Percentiles rank a stretch among this genome's conserved stretches.
These are phyloP conservation scores for Lottia scabra DNA, from an alignment of 2,888 invertebrate genomes.

Conservation along the genomic window DNA sequence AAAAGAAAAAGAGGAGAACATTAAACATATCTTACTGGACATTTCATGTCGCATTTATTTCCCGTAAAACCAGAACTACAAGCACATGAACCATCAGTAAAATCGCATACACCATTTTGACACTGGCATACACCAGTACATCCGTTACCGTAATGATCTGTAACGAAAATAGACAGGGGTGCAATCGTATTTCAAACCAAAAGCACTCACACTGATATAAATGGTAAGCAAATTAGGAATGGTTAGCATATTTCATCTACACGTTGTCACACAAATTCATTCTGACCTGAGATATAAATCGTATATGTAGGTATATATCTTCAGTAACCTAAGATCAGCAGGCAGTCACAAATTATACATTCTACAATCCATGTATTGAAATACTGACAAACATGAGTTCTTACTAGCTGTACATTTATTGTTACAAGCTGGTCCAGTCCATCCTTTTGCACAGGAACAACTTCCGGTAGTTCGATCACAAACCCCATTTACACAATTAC, in stretches of 20 bases:
- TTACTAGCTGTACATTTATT: slow-evolving; percentile 41
- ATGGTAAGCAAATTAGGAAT: too few relatives aligned
- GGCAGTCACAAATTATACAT: too few relatives aligned
- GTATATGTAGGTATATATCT: too few relatives aligned
- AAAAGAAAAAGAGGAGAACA: too few relatives aligned
- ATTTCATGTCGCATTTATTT: slow-evolving; percentile 2
- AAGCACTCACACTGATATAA: too few relatives aligned
- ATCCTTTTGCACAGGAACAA: slow-evolving; percentile 50
- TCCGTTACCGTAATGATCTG: slow-evolving; percentile 18
- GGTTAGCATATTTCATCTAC: too few relatives aligned
- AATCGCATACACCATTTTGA: slow-evolving; percentile 13
- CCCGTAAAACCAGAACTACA: slow-evolving; percentile 19
- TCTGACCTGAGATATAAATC: too few relatives aligned
- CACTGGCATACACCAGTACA: slow-evolving; percentile 17
- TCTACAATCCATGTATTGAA: too few relatives aligned
- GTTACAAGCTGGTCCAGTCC: slow-evolving; percentile 49
- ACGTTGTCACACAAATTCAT: too few relatives aligned
- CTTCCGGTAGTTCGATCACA: slow-evolving; percentile 36
- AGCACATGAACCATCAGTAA: slow-evolving; percentile 14
- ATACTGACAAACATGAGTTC: background rate
- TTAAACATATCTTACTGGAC: slow-evolving; percentile 3
- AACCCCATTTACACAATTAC: slow-evolving; percentile 40
- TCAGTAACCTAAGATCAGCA: too few relatives aligned
- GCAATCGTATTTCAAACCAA: too few relatives aligned
- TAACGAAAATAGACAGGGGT: background rate